Percentiles rank a stretch among this genome's conserved stretches.
Conservation (phyloP, 2,888 invertebrate species). For the Diadegma fenestrale region DNA sequence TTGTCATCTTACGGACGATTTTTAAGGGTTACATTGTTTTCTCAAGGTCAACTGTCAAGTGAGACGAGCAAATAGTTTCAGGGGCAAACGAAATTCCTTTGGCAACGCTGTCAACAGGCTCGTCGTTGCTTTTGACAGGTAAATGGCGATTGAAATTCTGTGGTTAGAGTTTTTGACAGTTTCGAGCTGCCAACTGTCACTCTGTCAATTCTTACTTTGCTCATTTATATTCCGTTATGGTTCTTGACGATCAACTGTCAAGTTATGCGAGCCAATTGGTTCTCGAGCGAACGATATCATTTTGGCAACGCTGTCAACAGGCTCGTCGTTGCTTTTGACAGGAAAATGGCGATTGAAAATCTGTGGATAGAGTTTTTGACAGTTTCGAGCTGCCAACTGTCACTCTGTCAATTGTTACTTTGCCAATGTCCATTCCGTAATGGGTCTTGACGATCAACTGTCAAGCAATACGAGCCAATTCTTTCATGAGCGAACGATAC, state of each 20-base stretch:
- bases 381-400: not conserved
- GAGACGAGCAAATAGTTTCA: not conserved
- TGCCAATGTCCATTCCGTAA: not conserved
- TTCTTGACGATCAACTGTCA: not conserved
- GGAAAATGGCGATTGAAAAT: not conserved
- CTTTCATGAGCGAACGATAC: not conserved
- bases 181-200: not conserved
- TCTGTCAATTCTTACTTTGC: not conserved
- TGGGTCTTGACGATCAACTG: not conserved
- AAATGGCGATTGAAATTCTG: not conserved
- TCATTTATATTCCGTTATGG: not conserved
- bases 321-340: not conserved
- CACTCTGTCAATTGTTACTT: not conserved
- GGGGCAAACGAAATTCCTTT: too few species aligned
- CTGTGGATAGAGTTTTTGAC: not conserved
- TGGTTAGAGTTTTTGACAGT: not conserved
- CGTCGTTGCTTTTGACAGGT: not conserved
- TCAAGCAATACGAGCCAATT: not conserved
- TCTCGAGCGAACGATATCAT: too few species aligned
- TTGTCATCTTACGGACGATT: slow-evolving; percentile 12
- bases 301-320: not conserved
- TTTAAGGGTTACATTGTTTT: not conserved
- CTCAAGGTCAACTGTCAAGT: not conserved
- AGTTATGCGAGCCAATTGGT: not conserved
- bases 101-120: not conserved